A percentile compares a stretch with the other conserved stretches of the same genome.
phyloP scores from a whole-genome alignment of 2,888 invertebrate species.

The Bibio marci region DNA sequence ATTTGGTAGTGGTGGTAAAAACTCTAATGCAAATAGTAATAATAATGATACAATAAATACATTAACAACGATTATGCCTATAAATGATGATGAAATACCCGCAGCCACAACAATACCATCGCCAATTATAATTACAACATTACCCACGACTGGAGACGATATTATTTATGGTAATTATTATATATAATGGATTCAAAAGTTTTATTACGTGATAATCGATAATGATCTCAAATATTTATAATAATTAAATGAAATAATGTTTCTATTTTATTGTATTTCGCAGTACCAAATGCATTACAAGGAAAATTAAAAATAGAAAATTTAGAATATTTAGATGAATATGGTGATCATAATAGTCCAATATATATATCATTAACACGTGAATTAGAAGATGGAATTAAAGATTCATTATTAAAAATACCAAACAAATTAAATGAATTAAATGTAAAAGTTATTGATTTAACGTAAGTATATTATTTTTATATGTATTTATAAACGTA shows the following conservation, averaged over 20 bases:
- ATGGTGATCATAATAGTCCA: slow-evolving; percentile 40
- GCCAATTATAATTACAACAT: slow-evolving; percentile 13
- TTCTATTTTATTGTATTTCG: slow-evolving; percentile 11
- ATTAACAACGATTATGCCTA: slow-evolving; percentile 6
- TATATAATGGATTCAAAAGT: not conserved
- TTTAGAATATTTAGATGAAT: slow-evolving; percentile 39
- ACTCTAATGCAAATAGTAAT: slow-evolving; percentile 2
- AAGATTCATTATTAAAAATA: slow-evolving; percentile 25
- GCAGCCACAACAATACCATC: slow-evolving; percentile 11
- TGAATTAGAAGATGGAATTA: slow-evolving; percentile 41
- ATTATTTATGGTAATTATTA: slow-evolving; percentile 35
- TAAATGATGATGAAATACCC: slow-evolving; percentile 6
- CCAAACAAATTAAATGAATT: slow-evolving; percentile 34
- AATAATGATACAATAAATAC: slow-evolving; percentile 7
- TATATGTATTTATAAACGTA: too few species aligned
- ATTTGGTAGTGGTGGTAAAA: slow-evolving; percentile 17
- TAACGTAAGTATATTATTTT: slow-evolving; percentile 36
- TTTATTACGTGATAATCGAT: too few species aligned
- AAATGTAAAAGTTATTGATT: slow-evolving; percentile 39
- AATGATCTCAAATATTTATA: too few species aligned
- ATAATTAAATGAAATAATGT: not conserved
- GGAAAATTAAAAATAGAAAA: slow-evolving; percentile 50
- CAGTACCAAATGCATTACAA: slow-evolving; percentile 52
- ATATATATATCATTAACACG: slow-evolving; percentile 42
- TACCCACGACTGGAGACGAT: slow-evolving; percentile 29